Evolutionary conservation across 2,888 invertebrate species (phyloP).

Genomic region (Loripinus fragilis): DNA sequence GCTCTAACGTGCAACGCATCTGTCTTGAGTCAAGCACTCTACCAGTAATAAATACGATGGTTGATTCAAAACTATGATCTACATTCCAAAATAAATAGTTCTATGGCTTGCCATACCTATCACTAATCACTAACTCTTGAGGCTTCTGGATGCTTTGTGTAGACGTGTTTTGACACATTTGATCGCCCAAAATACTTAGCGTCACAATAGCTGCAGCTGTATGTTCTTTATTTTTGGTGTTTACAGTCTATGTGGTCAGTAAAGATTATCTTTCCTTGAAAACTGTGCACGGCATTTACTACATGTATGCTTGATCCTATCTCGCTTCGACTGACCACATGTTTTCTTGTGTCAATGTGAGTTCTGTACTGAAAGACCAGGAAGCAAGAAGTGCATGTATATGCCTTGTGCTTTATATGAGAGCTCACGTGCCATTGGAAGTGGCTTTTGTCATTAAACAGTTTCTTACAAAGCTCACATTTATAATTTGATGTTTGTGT

Average conservation of each 20-base stretch:
- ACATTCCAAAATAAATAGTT: too few relatives aligned
- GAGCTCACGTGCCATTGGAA: neutral
- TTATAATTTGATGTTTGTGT: neutral
- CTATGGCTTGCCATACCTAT: too few relatives aligned
- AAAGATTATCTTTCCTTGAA: neutral
- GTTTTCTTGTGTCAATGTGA: neutral
- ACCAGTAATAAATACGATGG: too few relatives aligned
- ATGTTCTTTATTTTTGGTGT: neutral
- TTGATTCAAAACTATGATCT: too few relatives aligned
- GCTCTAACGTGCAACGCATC: too few relatives aligned
- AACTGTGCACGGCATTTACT: neutral
- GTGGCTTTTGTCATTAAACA: neutral
- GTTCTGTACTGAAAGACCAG: neutral
- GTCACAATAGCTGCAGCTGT: neutral
- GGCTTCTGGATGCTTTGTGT: neutral
- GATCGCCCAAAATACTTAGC: neutral
- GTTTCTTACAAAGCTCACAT: neutral
- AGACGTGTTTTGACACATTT: neutral
- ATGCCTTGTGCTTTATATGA: neutral
- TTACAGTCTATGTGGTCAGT: conserved; percentile 2
- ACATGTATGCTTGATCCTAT: neutral
- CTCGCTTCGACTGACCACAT: neutral
- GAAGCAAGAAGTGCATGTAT: neutral
- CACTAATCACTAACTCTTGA: too few relatives aligned
- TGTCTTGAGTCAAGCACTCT: too few relatives aligned